Base-by-base conservation (phyloP, 2,888 invertebrate species). In the Nemoura dubitans region DNA sequence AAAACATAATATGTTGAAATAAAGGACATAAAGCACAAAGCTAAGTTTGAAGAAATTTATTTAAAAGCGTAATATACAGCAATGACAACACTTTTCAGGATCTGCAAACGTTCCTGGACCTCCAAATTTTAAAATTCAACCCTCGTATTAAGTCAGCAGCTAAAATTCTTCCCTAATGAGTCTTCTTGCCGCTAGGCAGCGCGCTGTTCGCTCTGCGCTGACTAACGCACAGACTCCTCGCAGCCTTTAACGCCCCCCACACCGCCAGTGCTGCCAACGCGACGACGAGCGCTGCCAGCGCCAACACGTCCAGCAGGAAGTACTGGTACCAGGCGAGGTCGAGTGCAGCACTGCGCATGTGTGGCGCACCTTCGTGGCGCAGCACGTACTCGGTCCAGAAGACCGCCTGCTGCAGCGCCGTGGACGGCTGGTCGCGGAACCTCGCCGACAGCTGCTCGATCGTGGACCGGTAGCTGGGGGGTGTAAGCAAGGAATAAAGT, bases 401-500 rank as follows among this genome's bases (percentile, higher is more conserved):
- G 0, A 89, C 87, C 82, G 88, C 89, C 5, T 27, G n/a, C 1
- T 89, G 89, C 25, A 87, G 93, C 43, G 93, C 93, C 90, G 93
- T 92, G 93, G 93, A 93, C 76, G 92, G 90, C 92, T 92, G 92
- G 5, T 93, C 91, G 88, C 92, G 91, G 6, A 93, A 91, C 87
- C 93, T 93, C 86, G 92, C 91, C 0, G 93, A 93, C 21, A 93
- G 91, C 88, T 92, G 90, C 28, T 91, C 90, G n/a, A 91, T 90
- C 87, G 93, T 91, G 91, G 93, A 93, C 90, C 94, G 94, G 89
- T 94, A 93, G 93, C 78, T 78, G 78, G 10, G n/a, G 14, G 76
- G 93, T 36, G 36, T 10, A 36, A 6, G 36, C 10, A 36, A 36
- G 36, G 36, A 36, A 36, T n/a, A n/a, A n/a, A n/a, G n/a, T n/a